Evolutionary conservation across 2,113 vertebrate species (phyloP).

Genomic region (Aegotheles bennettii): DNA sequence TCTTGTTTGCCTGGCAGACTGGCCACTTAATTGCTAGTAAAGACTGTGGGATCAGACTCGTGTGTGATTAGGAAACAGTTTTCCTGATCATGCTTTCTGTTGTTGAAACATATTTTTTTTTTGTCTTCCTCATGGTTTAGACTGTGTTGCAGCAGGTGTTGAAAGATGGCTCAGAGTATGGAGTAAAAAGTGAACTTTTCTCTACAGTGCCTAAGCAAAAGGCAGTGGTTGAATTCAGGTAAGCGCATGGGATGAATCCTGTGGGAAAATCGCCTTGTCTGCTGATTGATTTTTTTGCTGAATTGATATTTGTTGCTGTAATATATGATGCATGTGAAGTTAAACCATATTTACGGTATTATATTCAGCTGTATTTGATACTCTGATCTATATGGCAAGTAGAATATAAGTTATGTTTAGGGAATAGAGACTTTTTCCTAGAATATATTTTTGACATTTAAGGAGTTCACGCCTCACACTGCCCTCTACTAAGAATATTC

Average conservation of each 20-base stretch:
- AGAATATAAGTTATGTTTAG: not conserved
- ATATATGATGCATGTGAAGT: not conserved
- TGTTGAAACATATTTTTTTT: not conserved
- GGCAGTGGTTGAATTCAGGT: slow-evolving; percentile 92
- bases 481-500: not conserved
- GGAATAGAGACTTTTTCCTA: not conserved
- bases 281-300: not conserved
- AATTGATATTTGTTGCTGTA: not conserved
- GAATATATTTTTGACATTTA: not conserved
- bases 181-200: slow-evolving; percentile 87
- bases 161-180: slow-evolving; percentile 76
- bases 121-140: slow-evolving; percentile 63
- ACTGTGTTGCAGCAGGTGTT: slow-evolving; percentile 82
- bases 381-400: not conserved
- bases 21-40: not conserved
- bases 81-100: not conserved
- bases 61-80: not conserved
- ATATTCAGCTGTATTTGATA: not conserved
- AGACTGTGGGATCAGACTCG: not conserved
- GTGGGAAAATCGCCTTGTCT: not conserved
- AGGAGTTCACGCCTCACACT: not conserved
- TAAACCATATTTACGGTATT: not conserved
- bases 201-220: slow-evolving; percentile 68
- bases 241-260: not conserved
- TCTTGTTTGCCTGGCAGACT: not conserved